These are phyloP conservation scores for Chloropsis hardwickii DNA, from an alignment of 2,113 vertebrate species.

Conservation along the genomic window DNA sequence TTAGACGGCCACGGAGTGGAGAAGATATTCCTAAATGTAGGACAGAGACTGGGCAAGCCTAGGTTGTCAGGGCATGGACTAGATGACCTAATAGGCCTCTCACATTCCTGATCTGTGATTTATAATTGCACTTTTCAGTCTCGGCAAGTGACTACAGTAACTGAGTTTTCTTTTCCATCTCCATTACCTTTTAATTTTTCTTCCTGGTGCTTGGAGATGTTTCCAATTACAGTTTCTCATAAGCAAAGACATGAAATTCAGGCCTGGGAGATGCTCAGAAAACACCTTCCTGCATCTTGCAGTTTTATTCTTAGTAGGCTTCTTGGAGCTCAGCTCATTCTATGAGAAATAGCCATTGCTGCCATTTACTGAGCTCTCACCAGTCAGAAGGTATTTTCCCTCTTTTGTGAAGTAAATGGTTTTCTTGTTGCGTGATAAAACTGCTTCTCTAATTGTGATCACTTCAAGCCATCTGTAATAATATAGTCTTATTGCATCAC, in stretches of 20 bases:
- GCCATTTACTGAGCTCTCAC: not conserved
- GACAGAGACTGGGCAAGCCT: not conserved
- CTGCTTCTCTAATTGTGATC: not conserved
- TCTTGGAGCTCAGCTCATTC: not conserved
- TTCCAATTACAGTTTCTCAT: constrained; percentile 38
- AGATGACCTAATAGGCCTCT: not conserved
- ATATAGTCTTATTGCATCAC: not conserved
- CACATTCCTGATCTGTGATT: constrained; percentile 12
- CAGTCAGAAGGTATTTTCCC: not conserved
- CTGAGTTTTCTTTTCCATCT: constrained; percentile 24
- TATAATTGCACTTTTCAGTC: not conserved
- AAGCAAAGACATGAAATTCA: constrained; percentile 9
- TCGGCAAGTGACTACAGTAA: not conserved
- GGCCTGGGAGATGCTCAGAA: constrained; percentile 28
- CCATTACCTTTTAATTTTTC: constrained; percentile 15
- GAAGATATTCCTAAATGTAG: not conserved
- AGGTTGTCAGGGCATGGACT: not conserved
- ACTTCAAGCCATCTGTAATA: not conserved
- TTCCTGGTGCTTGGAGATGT: not conserved
- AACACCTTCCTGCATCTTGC: not conserved
- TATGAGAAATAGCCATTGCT: not conserved
- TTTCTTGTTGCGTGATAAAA: not conserved
- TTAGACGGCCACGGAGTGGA: not conserved
- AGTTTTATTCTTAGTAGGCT: not conserved
- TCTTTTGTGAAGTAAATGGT: not conserved